Percentiles rank a stretch among this genome's conserved stretches.
Evolutionary conservation across 2,888 invertebrate species (phyloP).

Genomic region (Troides aeacus): DNA sequence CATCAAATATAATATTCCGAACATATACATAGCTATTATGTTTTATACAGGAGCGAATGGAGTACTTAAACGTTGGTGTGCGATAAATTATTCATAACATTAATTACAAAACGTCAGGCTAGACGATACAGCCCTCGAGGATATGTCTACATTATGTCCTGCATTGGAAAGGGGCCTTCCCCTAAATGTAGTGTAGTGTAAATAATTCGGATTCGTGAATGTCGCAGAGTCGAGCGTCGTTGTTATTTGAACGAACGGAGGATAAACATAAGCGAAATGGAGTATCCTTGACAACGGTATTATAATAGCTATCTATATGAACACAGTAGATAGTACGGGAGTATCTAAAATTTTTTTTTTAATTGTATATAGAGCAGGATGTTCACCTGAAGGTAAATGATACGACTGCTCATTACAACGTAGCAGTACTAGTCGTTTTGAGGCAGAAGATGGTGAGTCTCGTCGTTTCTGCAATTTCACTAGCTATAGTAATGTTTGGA

Average conservation of each 20-base stretch:
- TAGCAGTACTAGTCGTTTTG: too few species aligned
- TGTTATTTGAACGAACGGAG: constrained; percentile 6
- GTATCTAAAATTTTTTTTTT: too few species aligned
- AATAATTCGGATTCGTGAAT: constrained; percentile 17
- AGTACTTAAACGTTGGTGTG: neutral
- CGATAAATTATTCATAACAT: constrained; percentile 1
- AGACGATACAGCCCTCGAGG: constrained; percentile 1
- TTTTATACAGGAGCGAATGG: neutral
- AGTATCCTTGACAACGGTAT: neutral
- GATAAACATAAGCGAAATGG: constrained; percentile 2
- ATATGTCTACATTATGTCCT: constrained; percentile 14
- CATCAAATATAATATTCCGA: neutral
- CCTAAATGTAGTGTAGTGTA: constrained; percentile 24
- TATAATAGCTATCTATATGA: neutral
- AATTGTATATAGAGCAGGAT: too few species aligned
- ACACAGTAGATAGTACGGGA: neutral
- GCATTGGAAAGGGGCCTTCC: constrained; percentile 20
- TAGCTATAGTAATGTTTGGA: too few species aligned
- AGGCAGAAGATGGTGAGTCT: too few species aligned
- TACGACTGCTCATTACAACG: too few species aligned
- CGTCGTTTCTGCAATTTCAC: too few species aligned
- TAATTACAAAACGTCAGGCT: constrained; percentile 3
- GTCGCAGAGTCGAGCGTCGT: constrained; percentile 2
- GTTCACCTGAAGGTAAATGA: too few species aligned
- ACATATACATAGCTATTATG: neutral